These are phyloP conservation scores for Popillia japonica DNA, from an alignment of 1,140 invertebrate species.

Conservation along the genomic window DNA sequence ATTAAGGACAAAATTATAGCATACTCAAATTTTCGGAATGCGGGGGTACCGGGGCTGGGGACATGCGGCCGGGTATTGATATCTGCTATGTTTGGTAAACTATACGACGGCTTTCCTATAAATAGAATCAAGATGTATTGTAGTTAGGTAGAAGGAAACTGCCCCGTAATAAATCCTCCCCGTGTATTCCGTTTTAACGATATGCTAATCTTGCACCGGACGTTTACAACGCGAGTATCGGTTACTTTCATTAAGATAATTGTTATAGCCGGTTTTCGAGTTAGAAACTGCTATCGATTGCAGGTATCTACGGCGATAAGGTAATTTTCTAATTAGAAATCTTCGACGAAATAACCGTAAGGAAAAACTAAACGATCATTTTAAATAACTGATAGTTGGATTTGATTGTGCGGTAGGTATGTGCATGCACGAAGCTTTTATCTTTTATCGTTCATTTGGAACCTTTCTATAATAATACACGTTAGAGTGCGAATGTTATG, in stretches of 20 bases:
- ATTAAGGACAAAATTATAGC: no score
- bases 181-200: constrained; percentile 26
- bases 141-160: constrained; percentile 32
- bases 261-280: constrained; percentile 37
- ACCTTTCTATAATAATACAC: constrained; percentile 20
- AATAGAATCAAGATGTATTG: background rate
- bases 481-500: background rate
- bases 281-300: constrained; percentile 36
- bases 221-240: constrained; percentile 34
- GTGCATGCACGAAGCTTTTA: background rate
- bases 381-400: background rate
- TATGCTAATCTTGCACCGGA: constrained; percentile 39
- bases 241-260: constrained; percentile 43
- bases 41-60: no score
- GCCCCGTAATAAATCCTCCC: constrained; percentile 35
- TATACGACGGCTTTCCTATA: background rate
- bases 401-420: background rate
- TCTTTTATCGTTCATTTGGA: background rate
- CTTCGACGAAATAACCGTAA: constrained; percentile 19
- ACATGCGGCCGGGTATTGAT: no score
- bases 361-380: constrained; percentile 8
- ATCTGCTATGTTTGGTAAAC: background rate
- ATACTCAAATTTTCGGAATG: no score
- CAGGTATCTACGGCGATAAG: constrained; percentile 13
- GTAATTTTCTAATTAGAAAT: constrained; percentile 35